phyloP scores from a whole-genome alignment of 2,888 invertebrate species.

The Mesorhabditis belari region DNA sequence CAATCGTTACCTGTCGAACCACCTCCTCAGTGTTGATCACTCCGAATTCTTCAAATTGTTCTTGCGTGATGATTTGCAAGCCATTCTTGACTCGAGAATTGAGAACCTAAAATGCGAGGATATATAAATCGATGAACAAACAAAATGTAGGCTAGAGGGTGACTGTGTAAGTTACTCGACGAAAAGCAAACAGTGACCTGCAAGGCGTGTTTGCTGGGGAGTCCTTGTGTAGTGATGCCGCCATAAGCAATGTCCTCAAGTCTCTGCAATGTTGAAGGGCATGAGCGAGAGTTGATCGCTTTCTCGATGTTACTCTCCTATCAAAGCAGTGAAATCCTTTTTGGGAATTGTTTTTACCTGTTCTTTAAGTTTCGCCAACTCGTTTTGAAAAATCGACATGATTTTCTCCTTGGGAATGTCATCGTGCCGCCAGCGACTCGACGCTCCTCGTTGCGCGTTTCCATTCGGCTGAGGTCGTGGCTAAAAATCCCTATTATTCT shows the following conservation, averaged over 20 bases:
- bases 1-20: conserved; percentile 59
- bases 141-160: too few relatives aligned
- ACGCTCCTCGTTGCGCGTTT: too few relatives aligned
- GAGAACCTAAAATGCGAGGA: conserved; percentile 23
- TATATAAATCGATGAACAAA: too few relatives aligned
- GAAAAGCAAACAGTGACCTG: conserved; percentile 1
- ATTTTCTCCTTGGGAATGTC: conserved; percentile 95
- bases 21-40: conserved; percentile 97
- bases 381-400: conserved; percentile 86
- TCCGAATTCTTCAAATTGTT: conserved; percentile 88
- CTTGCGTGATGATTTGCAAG: conserved; percentile 92
- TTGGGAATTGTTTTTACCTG: conserved; percentile 18
- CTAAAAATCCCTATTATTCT: too few relatives aligned
- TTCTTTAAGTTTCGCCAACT: conserved; percentile 82
- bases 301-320: conserved; percentile 25
- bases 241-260: background rate
- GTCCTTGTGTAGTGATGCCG: background rate
- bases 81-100: conserved; percentile 58
- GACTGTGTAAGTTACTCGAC: conserved; percentile 4
- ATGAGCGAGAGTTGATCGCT: conserved; percentile 15
- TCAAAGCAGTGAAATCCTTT: too few relatives aligned
- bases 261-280: background rate
- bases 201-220: background rate
- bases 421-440: conserved; percentile 74
- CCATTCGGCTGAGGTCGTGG: background rate